Conservation (phyloP, 2,797 vertebrate genomes). For the Falco concolor region DNA sequence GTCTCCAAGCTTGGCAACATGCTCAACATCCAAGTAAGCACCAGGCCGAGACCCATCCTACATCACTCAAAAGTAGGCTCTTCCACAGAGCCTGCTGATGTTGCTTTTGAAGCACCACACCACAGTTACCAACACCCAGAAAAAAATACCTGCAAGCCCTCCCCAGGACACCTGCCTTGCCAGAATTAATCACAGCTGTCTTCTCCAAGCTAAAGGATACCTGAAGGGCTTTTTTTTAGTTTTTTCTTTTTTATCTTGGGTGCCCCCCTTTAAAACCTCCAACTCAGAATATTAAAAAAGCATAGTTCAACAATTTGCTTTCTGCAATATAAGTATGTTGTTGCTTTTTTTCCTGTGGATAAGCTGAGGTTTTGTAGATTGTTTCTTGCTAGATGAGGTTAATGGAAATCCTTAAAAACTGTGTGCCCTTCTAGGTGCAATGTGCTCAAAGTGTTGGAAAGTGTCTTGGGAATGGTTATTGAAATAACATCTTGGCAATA, state of each 20-base stretch:
- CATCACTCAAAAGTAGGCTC: fast-evolving
- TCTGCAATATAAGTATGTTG: background rate
- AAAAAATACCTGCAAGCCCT: background rate
- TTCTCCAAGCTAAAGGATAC: background rate
- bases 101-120: background rate
- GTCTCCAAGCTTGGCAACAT: fast-evolving
- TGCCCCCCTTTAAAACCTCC: background rate
- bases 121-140: background rate
- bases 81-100: fast-evolving
- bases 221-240: background rate
- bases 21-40: fast-evolving
- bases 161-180: background rate
- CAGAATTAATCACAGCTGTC: background rate
- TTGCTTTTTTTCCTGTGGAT: background rate
- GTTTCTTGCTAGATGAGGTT: background rate
- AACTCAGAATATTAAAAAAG: background rate
- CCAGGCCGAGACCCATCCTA: fast-evolving
- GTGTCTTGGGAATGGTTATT: background rate
- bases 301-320: background rate
- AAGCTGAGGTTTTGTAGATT: background rate
- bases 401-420: background rate
- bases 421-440: background rate
- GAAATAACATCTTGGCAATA: background rate
- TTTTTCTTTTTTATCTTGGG: background rate
- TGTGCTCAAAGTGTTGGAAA: background rate